Base-by-base conservation (phyloP, 2,113 vertebrate species). In the Amphilophus citrinellus region DNA sequence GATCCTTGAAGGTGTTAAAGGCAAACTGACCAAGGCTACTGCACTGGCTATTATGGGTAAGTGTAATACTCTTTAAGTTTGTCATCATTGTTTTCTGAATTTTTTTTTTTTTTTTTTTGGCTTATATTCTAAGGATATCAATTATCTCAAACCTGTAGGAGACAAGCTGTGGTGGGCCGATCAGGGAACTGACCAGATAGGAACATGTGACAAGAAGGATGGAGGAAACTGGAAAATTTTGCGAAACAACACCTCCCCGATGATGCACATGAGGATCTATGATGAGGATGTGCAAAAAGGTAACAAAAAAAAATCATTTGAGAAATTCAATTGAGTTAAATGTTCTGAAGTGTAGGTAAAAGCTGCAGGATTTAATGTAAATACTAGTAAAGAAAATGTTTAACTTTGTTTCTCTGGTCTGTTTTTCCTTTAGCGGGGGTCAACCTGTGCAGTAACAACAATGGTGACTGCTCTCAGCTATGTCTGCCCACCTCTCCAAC, bases 241-340 rank as follows among this genome's bases (percentile, higher is more conserved):
- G 80, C 94, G 98, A 44, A 98, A 98, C 91, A 97, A 97, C 94
- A 99, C 98, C 6, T 97, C 98, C 0, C 88, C 97, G n/a, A 98
- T 99, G 91, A 99, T 99, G 98, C 97, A 99, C 93, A 99, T 99
- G 98, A 99, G 97, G 92, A 97, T 99, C 77, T 99, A 99, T 1
- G 97, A 99, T 0, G 98, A 99, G 93, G 96, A 94, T 71, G 93
- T 97, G 61, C 98, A 96, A 91, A 95, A 83, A 95, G 89, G 93
- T 94, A 81, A 20, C 57, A 30, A 27, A 80, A 27, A 27, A 61
- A 56, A 1, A 47, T 8, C 0, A 13, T 17, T 39, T 65, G 4
- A 71, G 13, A 56, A 35, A 47, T 15, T 14, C 14, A 15, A 15
- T 30, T 53, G 6, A 71, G 22, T 53, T 73, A 4, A 27, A 4